Base-by-base conservation (phyloP, 2,888 invertebrate genomes). In the Sesia apiformis region DNA sequence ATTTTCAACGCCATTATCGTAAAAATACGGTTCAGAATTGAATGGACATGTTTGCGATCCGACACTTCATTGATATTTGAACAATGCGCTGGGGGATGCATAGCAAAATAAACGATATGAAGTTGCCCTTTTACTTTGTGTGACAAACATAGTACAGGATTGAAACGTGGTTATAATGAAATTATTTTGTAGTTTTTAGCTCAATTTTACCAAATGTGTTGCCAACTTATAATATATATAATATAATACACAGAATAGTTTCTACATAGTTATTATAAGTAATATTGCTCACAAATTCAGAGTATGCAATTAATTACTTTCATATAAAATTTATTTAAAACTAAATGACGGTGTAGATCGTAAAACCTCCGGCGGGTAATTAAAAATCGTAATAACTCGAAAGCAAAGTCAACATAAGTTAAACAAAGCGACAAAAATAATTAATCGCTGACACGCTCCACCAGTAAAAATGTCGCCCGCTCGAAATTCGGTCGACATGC, bases 351-450 rank as follows among this genome's bases (percentile, higher is more conserved):
- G 23, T 23, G 23, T 23, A 23, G 2, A 23, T 23, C 23, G 23
- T 23, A 2, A 23, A 23, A 23, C 23, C 23, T 2, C 23, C 23
- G 23, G 23, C 67, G 69, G 76, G 75, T 75, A 84, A 86, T 86
- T 84, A 82, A 83, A 85, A 81, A 78, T 77, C 74, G 74, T 80
- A 81, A 81, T 80, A 81, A 81, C 78, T 76, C 74, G 67, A 76
- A 81, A 81, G 77, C 76, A 74, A 76, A 81, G 80, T 79, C 77
- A 78, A 75, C 77, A 73, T 75, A 80, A 84, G 74, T 82, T 77
- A 82, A 84, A 82, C 77, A 84, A 81, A 81, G 78, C 78, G 76
- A 69, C 72, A 72, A 80, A 81, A 81, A 81, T 79, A 81, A 84
- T 81, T 80, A 82, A 82, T 77, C 70, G 75, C 60, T 65, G 80